Conservation (phyloP, 2,888 invertebrate species). For the Axea sp. region DNA sequence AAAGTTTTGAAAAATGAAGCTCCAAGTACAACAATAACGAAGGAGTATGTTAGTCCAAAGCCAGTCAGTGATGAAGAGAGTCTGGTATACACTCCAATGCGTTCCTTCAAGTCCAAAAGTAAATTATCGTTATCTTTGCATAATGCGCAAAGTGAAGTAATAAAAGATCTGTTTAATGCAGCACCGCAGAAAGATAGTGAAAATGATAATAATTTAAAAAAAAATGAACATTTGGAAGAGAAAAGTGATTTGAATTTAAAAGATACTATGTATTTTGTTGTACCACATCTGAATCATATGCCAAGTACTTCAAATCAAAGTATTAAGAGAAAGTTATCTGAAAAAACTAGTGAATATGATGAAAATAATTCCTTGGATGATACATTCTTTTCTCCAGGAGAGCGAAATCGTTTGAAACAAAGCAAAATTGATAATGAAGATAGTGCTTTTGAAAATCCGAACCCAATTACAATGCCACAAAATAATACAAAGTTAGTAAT, state of each 20-base stretch:
- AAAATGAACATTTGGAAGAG: neutral
- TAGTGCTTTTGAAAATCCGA: neutral
- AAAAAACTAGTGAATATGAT: neutral
- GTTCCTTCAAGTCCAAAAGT: slow-evolving; percentile 24
- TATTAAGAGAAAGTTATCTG: slow-evolving; percentile 18
- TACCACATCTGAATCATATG: slow-evolving; percentile 6
- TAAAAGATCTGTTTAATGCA: neutral
- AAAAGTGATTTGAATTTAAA: neutral
- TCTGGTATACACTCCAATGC: slow-evolving; percentile 14
- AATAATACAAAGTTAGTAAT: neutral
- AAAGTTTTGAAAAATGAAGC: neutral
- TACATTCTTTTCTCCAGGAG: slow-evolving; percentile 67
- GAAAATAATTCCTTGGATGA: slow-evolving; percentile 62
- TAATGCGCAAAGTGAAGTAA: slow-evolving; percentile 5
- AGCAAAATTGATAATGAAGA: slow-evolving; percentile 6
- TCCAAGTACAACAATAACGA: neutral
- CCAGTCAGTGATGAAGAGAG: slow-evolving; percentile 2
- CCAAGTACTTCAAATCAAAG: slow-evolving; percentile 16
- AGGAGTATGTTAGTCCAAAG: neutral
- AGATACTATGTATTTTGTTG: slow-evolving; percentile 20
- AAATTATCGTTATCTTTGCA: slow-evolving; percentile 17
- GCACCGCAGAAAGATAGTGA: neutral
- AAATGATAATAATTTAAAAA: neutral
- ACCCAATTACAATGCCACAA: neutral
- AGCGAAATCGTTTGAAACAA: slow-evolving; percentile 45